phyloP scores from a whole-genome alignment of 2,797 vertebrate species.

The Paguma larvata region DNA sequence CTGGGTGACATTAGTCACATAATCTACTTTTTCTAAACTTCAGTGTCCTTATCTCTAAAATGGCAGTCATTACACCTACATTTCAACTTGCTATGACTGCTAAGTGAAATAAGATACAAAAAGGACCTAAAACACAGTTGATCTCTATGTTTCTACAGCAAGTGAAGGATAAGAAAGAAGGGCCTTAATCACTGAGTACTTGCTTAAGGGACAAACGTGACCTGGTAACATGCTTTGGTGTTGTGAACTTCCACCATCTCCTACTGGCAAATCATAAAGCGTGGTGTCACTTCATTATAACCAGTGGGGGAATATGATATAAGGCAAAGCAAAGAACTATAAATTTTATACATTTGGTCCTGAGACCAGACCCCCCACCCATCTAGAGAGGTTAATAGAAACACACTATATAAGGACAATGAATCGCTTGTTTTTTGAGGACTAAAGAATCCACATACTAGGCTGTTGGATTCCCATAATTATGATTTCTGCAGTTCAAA shows the following conservation, averaged over 20 bases:
- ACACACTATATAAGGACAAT: neutral
- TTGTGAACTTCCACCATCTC: neutral
- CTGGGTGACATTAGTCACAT: neutral
- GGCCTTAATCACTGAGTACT: neutral
- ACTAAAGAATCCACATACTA: neutral
- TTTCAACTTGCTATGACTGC: neutral
- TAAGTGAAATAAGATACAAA: neutral
- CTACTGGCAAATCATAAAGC: neutral
- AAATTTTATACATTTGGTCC: neutral
- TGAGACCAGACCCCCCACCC: neutral
- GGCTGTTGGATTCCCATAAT: neutral
- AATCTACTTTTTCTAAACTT: neutral
- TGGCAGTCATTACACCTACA: neutral
- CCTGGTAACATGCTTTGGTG: neutral
- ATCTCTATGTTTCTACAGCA: neutral
- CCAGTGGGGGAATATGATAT: neutral
- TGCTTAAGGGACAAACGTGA: neutral
- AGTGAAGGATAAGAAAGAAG: neutral
- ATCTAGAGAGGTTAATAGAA: neutral
- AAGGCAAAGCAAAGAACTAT: neutral
- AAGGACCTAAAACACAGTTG: neutral
- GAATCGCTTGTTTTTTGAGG: neutral
- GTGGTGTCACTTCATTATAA: neutral
- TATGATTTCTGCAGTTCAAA: neutral
- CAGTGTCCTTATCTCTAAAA: neutral